phyloP scores from a whole-genome alignment of 2,797 vertebrate species.

The Sebastes steindachneri region DNA sequence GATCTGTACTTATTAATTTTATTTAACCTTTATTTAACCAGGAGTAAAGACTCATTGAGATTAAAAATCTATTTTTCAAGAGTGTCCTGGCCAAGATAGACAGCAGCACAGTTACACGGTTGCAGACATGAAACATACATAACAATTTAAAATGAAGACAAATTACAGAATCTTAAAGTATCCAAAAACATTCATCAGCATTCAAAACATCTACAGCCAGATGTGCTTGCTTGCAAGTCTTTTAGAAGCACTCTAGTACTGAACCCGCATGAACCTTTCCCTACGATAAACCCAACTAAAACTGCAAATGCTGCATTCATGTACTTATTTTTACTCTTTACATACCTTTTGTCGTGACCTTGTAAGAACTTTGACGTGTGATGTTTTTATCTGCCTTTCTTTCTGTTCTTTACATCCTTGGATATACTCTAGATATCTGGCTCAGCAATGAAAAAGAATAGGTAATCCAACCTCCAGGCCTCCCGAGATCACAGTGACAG shows the following conservation, averaged over 20 bases:
- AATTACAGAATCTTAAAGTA: no score
- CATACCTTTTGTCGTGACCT: constrained; percentile 14
- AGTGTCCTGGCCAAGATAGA: no score
- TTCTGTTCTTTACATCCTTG: constrained; percentile 37
- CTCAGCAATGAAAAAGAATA: constrained; percentile 25
- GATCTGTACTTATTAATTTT: background rate
- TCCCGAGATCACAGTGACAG: constrained; percentile 43
- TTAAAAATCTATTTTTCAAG: no score
- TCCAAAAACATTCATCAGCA: no score
- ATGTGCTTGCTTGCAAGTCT: no score
- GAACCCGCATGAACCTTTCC: background rate
- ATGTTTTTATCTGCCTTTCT: constrained; percentile 14
- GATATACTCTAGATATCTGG: constrained; percentile 28
- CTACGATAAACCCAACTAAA: background rate
- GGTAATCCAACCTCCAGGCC: constrained; percentile 46
- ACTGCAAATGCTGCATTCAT: background rate
- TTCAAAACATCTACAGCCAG: no score
- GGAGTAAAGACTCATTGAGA: no score
- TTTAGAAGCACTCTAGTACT: background rate
- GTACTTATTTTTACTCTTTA: background rate
- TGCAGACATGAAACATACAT: no score
- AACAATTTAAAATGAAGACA: no score
- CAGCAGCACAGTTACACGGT: no score
- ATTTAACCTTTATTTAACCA: no score
- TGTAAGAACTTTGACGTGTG: constrained; percentile 18